These are phyloP conservation scores for Lepidurus couesii DNA, from an alignment of 1,140 invertebrate species.

Conservation along the genomic window DNA sequence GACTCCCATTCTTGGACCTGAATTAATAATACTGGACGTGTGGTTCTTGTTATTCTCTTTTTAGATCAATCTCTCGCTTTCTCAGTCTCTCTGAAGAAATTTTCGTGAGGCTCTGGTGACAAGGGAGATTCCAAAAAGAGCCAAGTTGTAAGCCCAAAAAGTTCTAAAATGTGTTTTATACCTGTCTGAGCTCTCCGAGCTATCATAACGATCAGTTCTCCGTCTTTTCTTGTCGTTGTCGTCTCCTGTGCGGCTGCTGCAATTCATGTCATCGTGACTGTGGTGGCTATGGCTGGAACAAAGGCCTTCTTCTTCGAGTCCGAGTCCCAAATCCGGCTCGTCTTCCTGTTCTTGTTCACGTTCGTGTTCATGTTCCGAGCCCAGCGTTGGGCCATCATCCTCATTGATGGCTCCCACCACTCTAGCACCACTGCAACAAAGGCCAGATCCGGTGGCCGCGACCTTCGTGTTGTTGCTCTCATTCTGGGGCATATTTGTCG, in stretches of 20 bases:
- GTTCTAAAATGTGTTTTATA: background rate
- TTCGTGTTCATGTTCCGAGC: conserved; percentile 14
- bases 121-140: background rate
- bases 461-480: background rate
- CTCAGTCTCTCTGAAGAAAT: background rate
- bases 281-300: conserved; percentile 2
- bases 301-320: conserved; percentile 9
- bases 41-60: no score
- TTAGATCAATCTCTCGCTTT: no score
- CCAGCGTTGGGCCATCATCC: background rate
- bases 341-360: conserved; percentile 16
- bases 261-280: conserved; percentile 2
- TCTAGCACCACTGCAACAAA: background rate
- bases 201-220: conserved; percentile 31
- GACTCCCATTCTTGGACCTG: no score
- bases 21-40: no score
- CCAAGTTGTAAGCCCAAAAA: no score
- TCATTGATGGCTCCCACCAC: background rate
- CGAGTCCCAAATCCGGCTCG: conserved; percentile 4
- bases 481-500: background rate
- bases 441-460: background rate
- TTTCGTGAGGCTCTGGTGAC: background rate
- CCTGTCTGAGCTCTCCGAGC: conserved; percentile 34
- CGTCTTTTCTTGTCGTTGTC: conserved; percentile 32
- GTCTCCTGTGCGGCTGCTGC: conserved; percentile 3